Base-by-base conservation (phyloP, 2,888 invertebrate species). In the Drosophila pegasa region DNA sequence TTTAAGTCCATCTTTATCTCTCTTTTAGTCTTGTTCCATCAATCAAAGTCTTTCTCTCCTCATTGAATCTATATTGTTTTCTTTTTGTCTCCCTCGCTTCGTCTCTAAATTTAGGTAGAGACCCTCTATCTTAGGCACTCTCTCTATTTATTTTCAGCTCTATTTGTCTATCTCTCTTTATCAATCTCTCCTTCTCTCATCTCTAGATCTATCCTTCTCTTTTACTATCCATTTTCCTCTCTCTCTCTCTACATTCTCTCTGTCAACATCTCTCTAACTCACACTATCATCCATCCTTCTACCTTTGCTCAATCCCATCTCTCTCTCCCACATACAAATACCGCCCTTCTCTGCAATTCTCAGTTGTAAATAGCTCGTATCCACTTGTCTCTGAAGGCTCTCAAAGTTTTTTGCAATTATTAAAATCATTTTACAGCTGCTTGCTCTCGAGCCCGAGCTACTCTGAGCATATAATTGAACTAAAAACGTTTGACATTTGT, bases 401-500 rank as follows among this genome's bases (percentile, higher is more conserved):
- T 38, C n/a, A 22, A 2, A 20, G 7, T 68, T 29, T 29, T 52
- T 57, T 27, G 41, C 71, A 63, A 38, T 69, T 67, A 74, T 65
- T 66, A 5, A 22, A 22, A 22, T n/a, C 6, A 33, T 22, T 50
- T 35, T 35, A 10, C 31, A 33, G 20, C 48, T 62, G 9, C 9
- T 38, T 52, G 29, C 27, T 25, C 27, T 9, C 43, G 16, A 20
- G n/a, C 29, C 29, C n/a, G 25, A 12, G 38, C 41, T 51, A 50
- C 40, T 40, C 35, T 33, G 25, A 41, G 63, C 70, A 61, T 58
- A 60, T 75, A 31, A 61, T 61, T 64, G 48, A 20, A 47, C 40
- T 57, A 51, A 59, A 54, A 65, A 29, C 52, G 40, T 50, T 70
- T 63, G 71, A 52, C 55, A 62, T 65, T 71, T 75, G 50, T 75